These are phyloP conservation scores for Tenodera sinensis DNA, from an alignment of 2,888 invertebrate species.

Conservation along the genomic window DNA sequence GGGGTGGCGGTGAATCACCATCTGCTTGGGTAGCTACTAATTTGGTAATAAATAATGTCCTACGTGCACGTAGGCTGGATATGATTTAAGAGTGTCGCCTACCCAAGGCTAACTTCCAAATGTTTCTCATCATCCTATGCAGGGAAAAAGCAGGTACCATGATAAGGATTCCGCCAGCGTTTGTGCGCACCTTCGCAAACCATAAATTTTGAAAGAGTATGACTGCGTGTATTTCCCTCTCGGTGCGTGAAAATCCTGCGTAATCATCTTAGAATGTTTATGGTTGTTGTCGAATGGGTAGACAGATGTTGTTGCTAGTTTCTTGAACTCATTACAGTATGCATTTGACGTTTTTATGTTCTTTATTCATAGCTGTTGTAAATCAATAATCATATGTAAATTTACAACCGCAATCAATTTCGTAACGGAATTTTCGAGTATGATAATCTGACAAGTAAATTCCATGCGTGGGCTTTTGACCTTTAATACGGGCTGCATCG, in stretches of 20 bases:
- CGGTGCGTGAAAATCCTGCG: not conserved
- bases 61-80: not conserved
- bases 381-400: too few species aligned
- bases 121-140: not conserved
- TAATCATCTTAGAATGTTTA: too few species aligned
- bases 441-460: too few species aligned
- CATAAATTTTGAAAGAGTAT: not conserved
- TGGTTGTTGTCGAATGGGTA: too few species aligned
- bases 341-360: too few species aligned
- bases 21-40: not conserved
- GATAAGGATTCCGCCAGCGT: not conserved
- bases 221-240: not conserved
- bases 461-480: too few species aligned
- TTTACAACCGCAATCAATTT: too few species aligned
- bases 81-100: not conserved
- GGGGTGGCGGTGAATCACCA: not conserved
- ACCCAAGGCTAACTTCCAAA: not conserved
- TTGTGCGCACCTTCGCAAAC: not conserved
- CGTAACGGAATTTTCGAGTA: too few species aligned
- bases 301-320: too few species aligned
- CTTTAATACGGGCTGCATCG: too few species aligned
- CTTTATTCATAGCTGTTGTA: too few species aligned
- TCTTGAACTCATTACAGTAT: too few species aligned
- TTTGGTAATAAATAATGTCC: not conserved
- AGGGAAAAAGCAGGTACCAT: not conserved